A percentile compares a stretch with the other conserved stretches of the same genome.
phyloP scores from a whole-genome alignment of 53 echinoderm and acorn worm species.

The Glandiceps talaboti region DNA sequence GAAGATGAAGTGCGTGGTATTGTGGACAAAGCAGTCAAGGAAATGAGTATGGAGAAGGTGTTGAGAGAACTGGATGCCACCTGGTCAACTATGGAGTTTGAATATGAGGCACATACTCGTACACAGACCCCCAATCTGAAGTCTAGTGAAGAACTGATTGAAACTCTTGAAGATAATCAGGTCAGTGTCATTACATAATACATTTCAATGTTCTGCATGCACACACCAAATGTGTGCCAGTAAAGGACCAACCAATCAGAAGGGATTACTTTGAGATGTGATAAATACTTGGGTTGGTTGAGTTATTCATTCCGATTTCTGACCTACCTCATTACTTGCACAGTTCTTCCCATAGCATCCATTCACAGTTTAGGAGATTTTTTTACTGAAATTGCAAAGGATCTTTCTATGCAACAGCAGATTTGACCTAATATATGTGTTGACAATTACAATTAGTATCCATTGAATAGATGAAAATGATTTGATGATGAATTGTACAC shows the following conservation, averaged over 20 bases:
- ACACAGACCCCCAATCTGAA: conserved; percentile 57
- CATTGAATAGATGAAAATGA: not conserved
- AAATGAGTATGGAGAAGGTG: conserved; percentile 99
- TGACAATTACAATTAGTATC: not conserved
- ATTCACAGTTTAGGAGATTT: too few species aligned
- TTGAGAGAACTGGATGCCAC: conserved; percentile 90
- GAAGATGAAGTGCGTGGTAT: conserved; percentile 98
- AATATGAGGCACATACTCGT: conserved; percentile 74
- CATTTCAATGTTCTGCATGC: too few species aligned
- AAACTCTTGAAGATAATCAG: conserved; percentile 96
- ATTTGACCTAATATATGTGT: not conserved
- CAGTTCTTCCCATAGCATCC: too few species aligned
- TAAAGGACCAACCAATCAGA: too few species aligned
- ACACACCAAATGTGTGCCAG: too few species aligned
- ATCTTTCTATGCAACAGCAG: not conserved
- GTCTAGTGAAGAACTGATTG: conserved; percentile 91
- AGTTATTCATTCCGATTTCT: too few species aligned
- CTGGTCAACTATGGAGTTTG: conserved; percentile 98
- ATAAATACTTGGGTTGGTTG: too few species aligned
- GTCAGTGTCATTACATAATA: conserved; percentile 25
- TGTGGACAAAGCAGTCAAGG: conserved; percentile 98
- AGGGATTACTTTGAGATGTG: too few species aligned
- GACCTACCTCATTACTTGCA: too few species aligned
- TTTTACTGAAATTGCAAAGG: too few species aligned
- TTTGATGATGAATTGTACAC: too few species aligned